Evolutionary conservation across 2,113 vertebrate genomes (phyloP).

Genomic region (Scophthalmus maximus): DNA sequence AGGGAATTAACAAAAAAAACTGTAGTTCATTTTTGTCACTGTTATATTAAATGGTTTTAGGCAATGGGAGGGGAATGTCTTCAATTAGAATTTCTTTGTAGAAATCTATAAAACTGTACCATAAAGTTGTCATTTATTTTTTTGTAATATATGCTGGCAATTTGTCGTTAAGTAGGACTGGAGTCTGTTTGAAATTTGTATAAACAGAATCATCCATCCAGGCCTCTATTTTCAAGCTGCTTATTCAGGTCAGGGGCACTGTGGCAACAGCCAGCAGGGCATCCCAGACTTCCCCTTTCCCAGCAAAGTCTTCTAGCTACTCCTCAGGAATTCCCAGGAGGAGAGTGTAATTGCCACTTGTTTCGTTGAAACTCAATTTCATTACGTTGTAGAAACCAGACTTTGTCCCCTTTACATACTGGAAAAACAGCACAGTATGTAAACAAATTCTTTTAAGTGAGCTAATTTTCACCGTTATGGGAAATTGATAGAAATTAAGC

Average conservation of each 20-base stretch:
- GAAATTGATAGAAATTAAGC: slow-evolving; percentile 5
- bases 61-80: background rate
- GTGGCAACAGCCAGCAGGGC: slow-evolving; percentile 7
- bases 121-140: background rate
- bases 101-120: no score
- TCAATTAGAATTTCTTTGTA: no score
- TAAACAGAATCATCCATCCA: slow-evolving; percentile 34
- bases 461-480: background rate
- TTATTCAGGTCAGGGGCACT: slow-evolving; percentile 25
- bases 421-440: background rate
- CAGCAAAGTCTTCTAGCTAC: slow-evolving; percentile 8
- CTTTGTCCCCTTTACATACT: background rate
- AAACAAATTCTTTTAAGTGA: background rate
- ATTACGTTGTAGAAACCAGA: background rate
- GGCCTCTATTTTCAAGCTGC: slow-evolving; percentile 35
- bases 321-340: slow-evolving; percentile 11
- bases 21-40: background rate
- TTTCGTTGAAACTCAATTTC: slow-evolving; percentile 20
- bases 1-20: no score
- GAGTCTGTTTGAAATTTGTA: slow-evolving; percentile 20
- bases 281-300: slow-evolving; percentile 3
- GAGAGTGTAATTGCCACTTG: slow-evolving; percentile 9
- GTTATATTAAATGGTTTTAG: background rate
- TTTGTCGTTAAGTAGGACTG: background rate
- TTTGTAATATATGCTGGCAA: background rate